A percentile compares a stretch with the other conserved stretches of the same genome.
Conservation (phyloP, 1,140 invertebrate genomes). For the Drosophila sp. region DNA sequence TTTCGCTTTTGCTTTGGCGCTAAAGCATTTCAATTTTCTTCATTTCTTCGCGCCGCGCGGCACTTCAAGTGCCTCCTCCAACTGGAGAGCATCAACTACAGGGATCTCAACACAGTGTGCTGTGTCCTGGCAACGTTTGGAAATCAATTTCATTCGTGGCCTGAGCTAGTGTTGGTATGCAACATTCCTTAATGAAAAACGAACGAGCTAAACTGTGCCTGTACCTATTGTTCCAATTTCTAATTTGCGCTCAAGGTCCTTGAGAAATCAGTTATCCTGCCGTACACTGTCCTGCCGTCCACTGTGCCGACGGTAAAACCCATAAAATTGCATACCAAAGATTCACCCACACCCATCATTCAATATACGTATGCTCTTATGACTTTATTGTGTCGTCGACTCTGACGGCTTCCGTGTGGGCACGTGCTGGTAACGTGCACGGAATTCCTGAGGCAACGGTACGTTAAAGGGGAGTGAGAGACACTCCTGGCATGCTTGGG, state of each 20-base stretch:
- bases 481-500: constrained; percentile 55
- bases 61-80: constrained; percentile 42
- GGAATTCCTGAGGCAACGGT: constrained; percentile 71
- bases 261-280: constrained; percentile 56
- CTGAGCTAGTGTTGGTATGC: constrained; percentile 60
- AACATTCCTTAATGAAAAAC: constrained; percentile 77
- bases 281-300: background rate
- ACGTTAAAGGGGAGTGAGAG: background rate
- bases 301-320: constrained; percentile 18
- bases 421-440: constrained; percentile 77
- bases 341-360: constrained; percentile 33
- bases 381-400: constrained; percentile 49
- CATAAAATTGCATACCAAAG: constrained; percentile 71
- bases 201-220: constrained; percentile 25
- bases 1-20: constrained; percentile 21
- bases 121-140: constrained; percentile 55
- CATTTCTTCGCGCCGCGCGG: constrained; percentile 60
- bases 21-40: constrained; percentile 65
- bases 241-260: constrained; percentile 72
- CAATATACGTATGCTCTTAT: constrained; percentile 41
- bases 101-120: constrained; percentile 15
- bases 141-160: constrained; percentile 73
- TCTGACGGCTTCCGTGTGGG: constrained; percentile 45
- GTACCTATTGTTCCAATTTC: constrained; percentile 78
- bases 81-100: constrained; percentile 64